Conservation (phyloP, 2,888 invertebrate species). For the Oxycera nigricornis region DNA sequence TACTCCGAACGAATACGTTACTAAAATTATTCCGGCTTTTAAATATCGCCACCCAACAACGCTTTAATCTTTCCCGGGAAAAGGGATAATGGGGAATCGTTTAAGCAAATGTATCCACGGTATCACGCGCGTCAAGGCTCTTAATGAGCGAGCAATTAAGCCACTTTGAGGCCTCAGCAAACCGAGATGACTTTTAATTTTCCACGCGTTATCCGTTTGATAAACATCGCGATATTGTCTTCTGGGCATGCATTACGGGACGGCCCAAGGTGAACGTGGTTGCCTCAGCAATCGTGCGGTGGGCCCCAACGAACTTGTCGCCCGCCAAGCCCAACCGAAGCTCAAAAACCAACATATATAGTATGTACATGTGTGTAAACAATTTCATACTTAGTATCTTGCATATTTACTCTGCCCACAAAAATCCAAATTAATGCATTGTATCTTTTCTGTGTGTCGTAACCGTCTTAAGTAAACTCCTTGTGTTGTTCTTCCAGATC, state of each 20-base stretch:
- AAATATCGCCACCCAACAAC: too few relatives aligned
- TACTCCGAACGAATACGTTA: too few relatives aligned
- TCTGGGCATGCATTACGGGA: not conserved
- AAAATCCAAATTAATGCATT: conserved; percentile 4
- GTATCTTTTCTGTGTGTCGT: not conserved
- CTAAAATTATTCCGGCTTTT: too few relatives aligned
- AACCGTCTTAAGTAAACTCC: not conserved
- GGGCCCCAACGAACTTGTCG: not conserved
- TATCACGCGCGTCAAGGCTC: not conserved
- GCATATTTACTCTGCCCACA: not conserved
- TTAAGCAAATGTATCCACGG: not conserved
- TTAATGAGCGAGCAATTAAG: conserved; percentile 11
- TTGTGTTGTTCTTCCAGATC: not conserved
- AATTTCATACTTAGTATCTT: not conserved
- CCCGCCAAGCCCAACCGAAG: not conserved
- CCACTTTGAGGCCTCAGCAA: not conserved
- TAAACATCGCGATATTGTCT: not conserved
- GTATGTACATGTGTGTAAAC: too few relatives aligned
- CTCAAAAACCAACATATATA: not conserved
- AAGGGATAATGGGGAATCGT: not conserved
- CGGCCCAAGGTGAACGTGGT: not conserved
- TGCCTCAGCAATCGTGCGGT: not conserved
- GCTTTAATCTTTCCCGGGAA: not conserved
- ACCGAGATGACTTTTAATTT: conserved; percentile 8
- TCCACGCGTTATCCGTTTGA: conserved; percentile 1